These are phyloP conservation scores for Volucella inflata DNA, from an alignment of 2,888 invertebrate species.

Conservation along the genomic window DNA sequence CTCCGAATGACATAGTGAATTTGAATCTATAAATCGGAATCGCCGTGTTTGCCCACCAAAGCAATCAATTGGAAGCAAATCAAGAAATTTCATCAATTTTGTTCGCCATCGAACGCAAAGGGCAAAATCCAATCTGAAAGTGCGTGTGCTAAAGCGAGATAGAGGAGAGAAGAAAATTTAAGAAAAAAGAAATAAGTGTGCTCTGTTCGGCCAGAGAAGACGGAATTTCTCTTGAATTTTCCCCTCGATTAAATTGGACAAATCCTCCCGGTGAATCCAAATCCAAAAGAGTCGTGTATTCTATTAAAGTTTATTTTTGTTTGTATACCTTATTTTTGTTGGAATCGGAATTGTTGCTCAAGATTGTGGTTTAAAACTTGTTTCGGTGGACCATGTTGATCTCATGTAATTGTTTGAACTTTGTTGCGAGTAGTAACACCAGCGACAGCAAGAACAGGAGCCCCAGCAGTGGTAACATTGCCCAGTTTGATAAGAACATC, in stretches of 20 bases:
- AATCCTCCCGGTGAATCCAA: neutral
- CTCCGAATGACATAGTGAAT: conserved; percentile 37
- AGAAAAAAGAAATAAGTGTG: conserved; percentile 29
- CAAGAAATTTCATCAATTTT: conserved; percentile 15
- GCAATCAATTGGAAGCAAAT: conserved; percentile 9
- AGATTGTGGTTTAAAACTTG: conserved; percentile 12
- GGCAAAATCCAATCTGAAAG: conserved; percentile 56
- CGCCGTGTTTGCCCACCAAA: neutral
- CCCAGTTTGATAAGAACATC: conserved; percentile 65
- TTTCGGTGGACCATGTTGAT: conserved; percentile 79
- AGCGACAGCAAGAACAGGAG: conserved; percentile 67
- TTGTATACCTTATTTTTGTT: conserved; percentile 12
- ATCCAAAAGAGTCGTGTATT: neutral
- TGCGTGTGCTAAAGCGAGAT: conserved; percentile 44
- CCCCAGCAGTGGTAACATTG: conserved; percentile 51
- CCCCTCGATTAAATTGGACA: neutral
- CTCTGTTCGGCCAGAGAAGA: conserved; percentile 42
- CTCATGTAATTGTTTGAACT: conserved; percentile 91
- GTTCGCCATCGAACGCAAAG: conserved; percentile 38
- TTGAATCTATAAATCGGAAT: too few species aligned
- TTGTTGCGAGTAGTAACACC: conserved; percentile 78
- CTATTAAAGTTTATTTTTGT: conserved; percentile 7
- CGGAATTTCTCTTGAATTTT: conserved; percentile 29
- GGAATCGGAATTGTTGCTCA: conserved; percentile 17
- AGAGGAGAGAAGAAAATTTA: conserved; percentile 35